Percentiles rank a stretch among this genome's conserved stretches.
Conservation (phyloP, 2,888 invertebrate species). For the Ornithoptera alexandrae region DNA sequence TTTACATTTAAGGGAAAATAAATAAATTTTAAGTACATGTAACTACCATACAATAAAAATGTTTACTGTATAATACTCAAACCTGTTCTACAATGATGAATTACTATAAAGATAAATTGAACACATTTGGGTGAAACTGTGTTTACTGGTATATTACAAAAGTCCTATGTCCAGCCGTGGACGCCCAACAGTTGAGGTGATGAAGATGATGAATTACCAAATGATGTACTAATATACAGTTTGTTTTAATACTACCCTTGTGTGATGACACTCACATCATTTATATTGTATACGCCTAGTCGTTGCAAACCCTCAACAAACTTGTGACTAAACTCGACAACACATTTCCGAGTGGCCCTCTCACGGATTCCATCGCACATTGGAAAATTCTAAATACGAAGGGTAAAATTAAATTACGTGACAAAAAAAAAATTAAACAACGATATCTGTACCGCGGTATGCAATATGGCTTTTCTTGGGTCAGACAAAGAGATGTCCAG, state of each 20-base stretch:
- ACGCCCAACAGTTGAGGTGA: too few species aligned
- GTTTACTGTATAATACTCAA: neutral
- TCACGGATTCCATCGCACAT: constrained; percentile 92
- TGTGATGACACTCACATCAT: constrained; percentile 52
- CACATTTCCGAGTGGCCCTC: constrained; percentile 89
- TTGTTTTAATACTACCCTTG: neutral
- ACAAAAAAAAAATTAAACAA: neutral
- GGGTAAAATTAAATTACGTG: neutral
- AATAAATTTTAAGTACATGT: neutral
- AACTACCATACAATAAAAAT: neutral
- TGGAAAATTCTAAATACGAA: constrained; percentile 53
- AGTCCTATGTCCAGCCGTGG: too few species aligned
- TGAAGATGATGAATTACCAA: too few species aligned
- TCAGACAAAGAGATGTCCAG: neutral
- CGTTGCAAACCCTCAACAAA: constrained; percentile 69
- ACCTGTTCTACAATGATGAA: neutral
- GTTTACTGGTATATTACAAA: neutral
- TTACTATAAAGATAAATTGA: neutral
- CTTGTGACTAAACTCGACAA: constrained; percentile 85
- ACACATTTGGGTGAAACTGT: neutral
- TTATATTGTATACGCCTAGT: constrained; percentile 59
- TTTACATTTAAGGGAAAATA: neutral
- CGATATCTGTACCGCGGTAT: too few species aligned
- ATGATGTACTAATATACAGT: too few species aligned
- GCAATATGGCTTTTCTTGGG: too few species aligned